Base-by-base conservation (phyloP, 2,113 vertebrate species). In the Notothenia rossii region DNA sequence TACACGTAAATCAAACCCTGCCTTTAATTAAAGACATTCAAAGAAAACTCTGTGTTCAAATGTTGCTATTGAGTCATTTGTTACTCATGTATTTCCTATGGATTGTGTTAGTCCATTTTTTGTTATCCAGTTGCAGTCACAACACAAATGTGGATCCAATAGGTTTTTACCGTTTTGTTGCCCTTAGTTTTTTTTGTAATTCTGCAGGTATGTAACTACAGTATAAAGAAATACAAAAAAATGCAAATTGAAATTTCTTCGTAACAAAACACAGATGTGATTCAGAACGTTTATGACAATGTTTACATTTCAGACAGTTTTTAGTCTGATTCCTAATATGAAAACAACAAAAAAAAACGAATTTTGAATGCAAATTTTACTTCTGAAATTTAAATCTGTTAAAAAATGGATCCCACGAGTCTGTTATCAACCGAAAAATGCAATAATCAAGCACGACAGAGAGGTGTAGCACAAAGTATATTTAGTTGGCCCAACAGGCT, bases 401-500 rank as follows among this genome's bases (percentile, higher is more conserved):
- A 7, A 40, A 5, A 40, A 7, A 40, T 7, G 25, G 25, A 29
- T 29, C 25, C 25, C 25, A 29, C 17, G 25, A 56, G 17, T 0
- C 18, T 29, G 22, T 49, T 48, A 66, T 25, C 58, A 45, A 49
- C 43, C 33, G 7, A 60, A 46, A 54, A 45, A 55, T 18, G 1
- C 5, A 2, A n/a, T 7, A 40, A 59, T 29, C 5, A 43, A 69
- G 8, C 51, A 51, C 22, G 65, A 40, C 7, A 76, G 61, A 48
- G 58, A 59, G 29, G 33, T 58, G 45, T 18, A 72, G 58, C 53
- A 65, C 25, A 15, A 25, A 50, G 45, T 45, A 59, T 65, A 75
- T 81, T 81, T 81, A 70, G 25, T 72, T 15, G 1, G n/a, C 48
- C 22, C 33, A 58, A 60, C 46, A 50, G 17, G 2, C 29, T 17